Evolutionary conservation across 2,797 vertebrate genomes (phyloP), one percentile per base, ranked within the genome.

Genomic region (Sitta carolinensis): DNA sequence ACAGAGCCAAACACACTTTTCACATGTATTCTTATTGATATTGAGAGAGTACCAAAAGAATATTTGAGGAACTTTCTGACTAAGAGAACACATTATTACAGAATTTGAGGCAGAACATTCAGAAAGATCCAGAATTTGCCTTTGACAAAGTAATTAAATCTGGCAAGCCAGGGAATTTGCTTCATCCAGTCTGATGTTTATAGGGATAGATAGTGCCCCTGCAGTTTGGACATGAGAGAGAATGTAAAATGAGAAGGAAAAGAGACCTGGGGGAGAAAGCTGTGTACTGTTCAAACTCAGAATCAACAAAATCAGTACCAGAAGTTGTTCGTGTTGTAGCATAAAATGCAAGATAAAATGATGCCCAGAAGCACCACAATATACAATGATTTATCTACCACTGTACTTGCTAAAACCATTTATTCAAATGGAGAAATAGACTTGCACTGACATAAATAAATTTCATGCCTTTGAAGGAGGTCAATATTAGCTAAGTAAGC

Each of bases 241-340:
- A 79, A 93, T 83, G 57, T 45, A 92, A 93, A 92, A 94, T 54
- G 38, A 91, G 81, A 82, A 83, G 42, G 47, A 76, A 54, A 43
- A 77, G 42, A 80, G 64, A 91, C 72, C 87, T 83, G n/a, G 5
- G 84, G 87, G 64, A 80, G 26, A 87, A 93, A 87, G 19, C 67
- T 64, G 2, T 91, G 30, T 61, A 29, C 29, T 74, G 16, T 29
- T 92, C 64, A 79, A 86, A 79, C 55, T 40, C 55, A 58, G 55
- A 76, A 66, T 84, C 5, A 6, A 94, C 67, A 82, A 92, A 91
- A 92, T n/a, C 47, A 66, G 50, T 69, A 61, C 32, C 74, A 79
- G 59, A 21, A 70, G 38, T 76, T 82, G 27, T 59, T 78, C 87
- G 55, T 85, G 52, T 27, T 75, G 42, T 25, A 80, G 68, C 42